Evolutionary conservation across 2,797 vertebrate genomes (phyloP), one percentile per base, ranked within the genome.

Genomic region (Mycteria americana): DNA sequence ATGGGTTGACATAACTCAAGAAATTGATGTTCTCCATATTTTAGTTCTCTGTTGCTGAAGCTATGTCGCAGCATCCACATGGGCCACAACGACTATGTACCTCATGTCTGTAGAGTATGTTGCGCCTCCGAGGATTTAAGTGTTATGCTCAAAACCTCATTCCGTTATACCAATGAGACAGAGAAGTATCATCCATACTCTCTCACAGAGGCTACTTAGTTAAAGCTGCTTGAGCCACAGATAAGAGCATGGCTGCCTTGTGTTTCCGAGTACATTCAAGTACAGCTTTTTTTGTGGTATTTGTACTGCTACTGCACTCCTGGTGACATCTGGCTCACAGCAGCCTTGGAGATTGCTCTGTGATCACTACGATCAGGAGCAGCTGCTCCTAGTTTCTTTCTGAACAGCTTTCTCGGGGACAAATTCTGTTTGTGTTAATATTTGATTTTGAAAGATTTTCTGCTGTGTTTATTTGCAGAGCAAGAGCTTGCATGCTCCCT

Each of bases 101-200:
- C 18, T 41, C 0, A 0, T 5, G 30, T 33, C 63, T 72, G 15
- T 18, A 35, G 25, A 16, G 10, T 5, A 56, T 4, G 8, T 8
- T 77, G 60, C 10, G 13, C 50, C 46, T 63, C 50, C 7, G 2
- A 39, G 18, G 46, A 62, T 53, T 77, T 18, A 30, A 53, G 27
- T 4, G 27, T n/a, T 46, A 22, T 2, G 17, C 33, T 75, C 56
- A 43, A 35, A 81, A 65, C 3, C 28, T 41, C 84, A 22, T 60
- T 16, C 37, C 2, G 0, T 64, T 51, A 17, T 1, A 84, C 9
- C 60, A 30, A 0, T 2, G 35, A 46, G 41, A 56, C 3, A 76
- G 22, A 37, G 35, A 9, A 43, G 41, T 10, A 27, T 21, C 19
- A 8, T 28, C 65, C 46, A 16, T 6, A 9, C 12, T n/a, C 41